A percentile compares a stretch with the other conserved stretches of the same genome.
These are phyloP conservation scores for Spodoptera picta DNA, from an alignment of 2,888 invertebrate species.

Conservation along the genomic window DNA sequence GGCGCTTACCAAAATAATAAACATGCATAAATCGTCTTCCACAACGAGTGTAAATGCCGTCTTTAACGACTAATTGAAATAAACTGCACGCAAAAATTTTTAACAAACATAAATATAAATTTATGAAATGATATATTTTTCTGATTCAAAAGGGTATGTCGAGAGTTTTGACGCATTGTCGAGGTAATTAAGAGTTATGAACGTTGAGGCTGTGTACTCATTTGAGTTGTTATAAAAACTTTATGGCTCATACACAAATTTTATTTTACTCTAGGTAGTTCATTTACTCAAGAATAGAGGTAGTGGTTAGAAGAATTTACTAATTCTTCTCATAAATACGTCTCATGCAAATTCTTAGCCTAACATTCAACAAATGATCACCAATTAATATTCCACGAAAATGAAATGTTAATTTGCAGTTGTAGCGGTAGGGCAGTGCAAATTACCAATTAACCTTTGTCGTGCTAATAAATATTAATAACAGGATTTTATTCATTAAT, in stretches of 20 bases:
- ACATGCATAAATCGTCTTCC: conserved; percentile 70
- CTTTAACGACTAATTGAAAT: conserved; percentile 73
- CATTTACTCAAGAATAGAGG: too few relatives aligned
- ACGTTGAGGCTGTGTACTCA: conserved; percentile 41
- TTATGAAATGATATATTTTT: conserved; percentile 53
- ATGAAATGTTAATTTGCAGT: conserved; percentile 49
- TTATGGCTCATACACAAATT: too few relatives aligned
- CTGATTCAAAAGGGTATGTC: conserved; percentile 35
- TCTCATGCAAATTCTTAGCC: conserved; percentile 10
- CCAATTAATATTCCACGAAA: conserved; percentile 52
- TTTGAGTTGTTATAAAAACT: background rate
- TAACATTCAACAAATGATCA: conserved; percentile 34
- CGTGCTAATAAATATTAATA: conserved; percentile 56
- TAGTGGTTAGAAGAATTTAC: too few relatives aligned
- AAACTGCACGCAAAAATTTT: conserved; percentile 66
- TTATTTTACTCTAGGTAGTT: too few relatives aligned
- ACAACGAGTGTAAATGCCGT: conserved; percentile 61
- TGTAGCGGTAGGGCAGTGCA: conserved; percentile 42
- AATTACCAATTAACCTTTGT: conserved; percentile 60
- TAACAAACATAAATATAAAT: conserved; percentile 28
- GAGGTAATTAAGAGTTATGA: conserved; percentile 65
- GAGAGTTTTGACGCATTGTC: conserved; percentile 57
- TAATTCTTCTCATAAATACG: conserved; percentile 1
- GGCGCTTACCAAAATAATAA: conserved; percentile 61
- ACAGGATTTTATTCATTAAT: conserved; percentile 54